phyloP scores from a whole-genome alignment of 2,888 invertebrate genomes.

The Parelbella ahira region DNA sequence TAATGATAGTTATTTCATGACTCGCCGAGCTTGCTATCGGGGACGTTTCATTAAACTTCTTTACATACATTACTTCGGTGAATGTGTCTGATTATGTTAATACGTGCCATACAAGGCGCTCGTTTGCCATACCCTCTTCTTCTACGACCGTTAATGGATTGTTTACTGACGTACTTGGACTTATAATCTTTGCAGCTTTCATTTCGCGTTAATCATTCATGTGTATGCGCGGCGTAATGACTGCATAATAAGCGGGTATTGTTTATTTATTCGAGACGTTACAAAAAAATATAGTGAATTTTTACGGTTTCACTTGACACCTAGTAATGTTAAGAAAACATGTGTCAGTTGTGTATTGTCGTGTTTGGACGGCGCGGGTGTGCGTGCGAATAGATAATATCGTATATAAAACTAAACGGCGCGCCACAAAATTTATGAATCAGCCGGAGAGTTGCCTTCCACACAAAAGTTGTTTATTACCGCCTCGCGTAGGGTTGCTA shows the following conservation, averaged over 20 bases:
- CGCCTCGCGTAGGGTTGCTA: constrained; percentile 61
- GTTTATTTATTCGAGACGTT: constrained; percentile 22
- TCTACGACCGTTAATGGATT: constrained; percentile 66
- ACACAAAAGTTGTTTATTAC: constrained; percentile 77
- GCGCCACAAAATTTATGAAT: constrained; percentile 76
- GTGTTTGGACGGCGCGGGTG: constrained; percentile 33
- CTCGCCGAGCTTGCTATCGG: constrained; percentile 68
- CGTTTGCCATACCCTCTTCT: constrained; percentile 53
- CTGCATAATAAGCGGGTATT: constrained; percentile 29
- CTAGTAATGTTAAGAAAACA: constrained; percentile 34
- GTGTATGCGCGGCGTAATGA: constrained; percentile 36
- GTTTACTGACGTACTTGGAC: constrained; percentile 50
- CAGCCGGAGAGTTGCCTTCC: constrained; percentile 70
- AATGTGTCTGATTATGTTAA: constrained; percentile 77
- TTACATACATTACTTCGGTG: constrained; percentile 73
- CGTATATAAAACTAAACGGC: constrained; percentile 73
- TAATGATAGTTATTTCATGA: constrained; percentile 79
- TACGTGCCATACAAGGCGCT: constrained; percentile 53
- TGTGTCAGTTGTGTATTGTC: constrained; percentile 32
- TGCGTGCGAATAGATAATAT: constrained; percentile 72
- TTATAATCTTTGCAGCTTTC: constrained; percentile 40
- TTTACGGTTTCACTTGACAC: constrained; percentile 33
- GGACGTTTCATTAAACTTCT: constrained; percentile 76
- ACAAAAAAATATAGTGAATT: constrained; percentile 33
- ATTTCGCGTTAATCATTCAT: constrained; percentile 41